Evolutionary conservation across 2,113 vertebrate genomes (phyloP).

Genomic region (zebrafish (Danio rerio)): GRCz12tu NC_133181.1:32199001-32199500

Average conservation of each 20-base stretch:
- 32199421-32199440: background rate
- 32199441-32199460: background rate
- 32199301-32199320: background rate
- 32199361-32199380: too few relatives aligned
- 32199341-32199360: background rate
- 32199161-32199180: background rate
- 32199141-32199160: background rate
- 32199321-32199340: background rate
- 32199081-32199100: background rate
- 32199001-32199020: background rate
- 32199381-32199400: background rate
- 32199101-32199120: background rate
- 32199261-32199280: slow-evolving; percentile 29
- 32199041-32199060: background rate
- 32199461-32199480: background rate
- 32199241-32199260: background rate
- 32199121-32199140: background rate
- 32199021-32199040: background rate
- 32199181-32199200: background rate
- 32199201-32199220: background rate
- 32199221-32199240: background rate
- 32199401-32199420: too few relatives aligned
- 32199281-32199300: slow-evolving; percentile 20
- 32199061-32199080: background rate
- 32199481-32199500: background rate